Evolutionary conservation across 2,888 invertebrate species (phyloP).

Genomic region (Agriopis aurantiaria): DNA sequence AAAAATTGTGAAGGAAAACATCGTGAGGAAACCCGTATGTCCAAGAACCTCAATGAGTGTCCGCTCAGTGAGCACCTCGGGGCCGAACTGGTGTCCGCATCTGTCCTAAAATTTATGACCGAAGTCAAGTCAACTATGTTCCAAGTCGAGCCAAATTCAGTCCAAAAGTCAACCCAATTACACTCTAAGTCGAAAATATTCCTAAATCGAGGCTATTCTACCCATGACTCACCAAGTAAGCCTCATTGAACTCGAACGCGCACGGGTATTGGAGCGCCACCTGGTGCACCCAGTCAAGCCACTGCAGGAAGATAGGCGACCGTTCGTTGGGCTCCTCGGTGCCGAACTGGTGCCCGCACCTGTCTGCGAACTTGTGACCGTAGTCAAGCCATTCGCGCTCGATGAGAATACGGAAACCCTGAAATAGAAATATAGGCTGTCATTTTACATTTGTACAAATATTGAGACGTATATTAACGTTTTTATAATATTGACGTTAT

Average conservation of each 20-base stretch:
- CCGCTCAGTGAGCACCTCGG: no score
- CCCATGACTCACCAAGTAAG: slow-evolving; percentile 92
- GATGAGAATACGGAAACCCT: slow-evolving; percentile 97
- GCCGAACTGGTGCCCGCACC: slow-evolving; percentile 94
- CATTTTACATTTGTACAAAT: no score
- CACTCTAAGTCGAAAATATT: not conserved
- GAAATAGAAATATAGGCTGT: slow-evolving; percentile 37
- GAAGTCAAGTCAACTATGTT: no score
- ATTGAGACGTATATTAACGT: no score
- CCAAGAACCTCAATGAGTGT: no score
- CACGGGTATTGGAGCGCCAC: slow-evolving; percentile 95
- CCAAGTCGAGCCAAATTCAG: no score
- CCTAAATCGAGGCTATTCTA: not conserved
- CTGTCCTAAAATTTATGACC: no score
- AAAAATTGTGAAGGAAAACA: no score
- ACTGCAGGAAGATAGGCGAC: slow-evolving; percentile 98
- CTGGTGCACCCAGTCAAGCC: slow-evolving; percentile 98
- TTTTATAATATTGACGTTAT: no score
- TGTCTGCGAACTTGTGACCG: slow-evolving; percentile 99
- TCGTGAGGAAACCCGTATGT: no score
- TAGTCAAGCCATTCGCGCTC: slow-evolving; percentile 99
- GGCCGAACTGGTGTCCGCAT: no score
- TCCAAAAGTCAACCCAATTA: not conserved
- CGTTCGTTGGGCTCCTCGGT: slow-evolving; percentile 97
- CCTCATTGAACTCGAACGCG: slow-evolving; percentile 97